Base-by-base conservation (phyloP, 2,113 vertebrate genomes). In the Micromys minutus region DNA sequence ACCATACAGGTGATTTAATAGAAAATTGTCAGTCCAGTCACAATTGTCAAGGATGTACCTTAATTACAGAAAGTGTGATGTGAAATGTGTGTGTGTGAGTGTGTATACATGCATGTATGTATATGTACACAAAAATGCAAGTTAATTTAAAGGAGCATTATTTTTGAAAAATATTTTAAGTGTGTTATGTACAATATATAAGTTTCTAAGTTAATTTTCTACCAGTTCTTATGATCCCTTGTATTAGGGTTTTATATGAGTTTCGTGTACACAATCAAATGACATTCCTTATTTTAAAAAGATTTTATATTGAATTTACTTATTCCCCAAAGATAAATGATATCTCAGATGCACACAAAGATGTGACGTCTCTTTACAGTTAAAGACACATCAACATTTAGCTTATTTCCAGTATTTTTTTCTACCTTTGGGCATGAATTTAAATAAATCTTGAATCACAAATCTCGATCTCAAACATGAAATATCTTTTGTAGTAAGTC, bases 261-360 rank as follows among this genome's bases (percentile, higher is more conserved):
- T 5, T 89, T 89, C 47, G 12, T 75, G 63, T 80, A 89, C 29
- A 22, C 39, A 86, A 55, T 45, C 11, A 89, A 88, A 87, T 19
- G 15, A 1, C 52, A 3, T 5, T 72, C 21, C 22, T 86, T 87
- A 71, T 76, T 57, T 89, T 76, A 83, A 84, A 4, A 5, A 61
- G 9, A 45, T 42, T 84, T 95, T 59, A 55, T 63, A 90, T 11
- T 26, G 77, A 63, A 91, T 87, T 91, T 72, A 75, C 57, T 91
- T 93, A 88, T 86, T 96, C 89, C 94, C 21, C 19, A 87, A 55
- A 89, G 24, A 4, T 59, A 17, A 7, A 91, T 8, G n/a, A 52
- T 92, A 84, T 90, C 34, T 93, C n/a, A 89, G 52, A 90, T 12
- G 57, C 21, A 88, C 84, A 94, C 57, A 89, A 3, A 87, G 16